These are phyloP conservation scores for Cromileptes altivelis DNA, from an alignment of 2,113 vertebrate species.

Conservation along the genomic window DNA sequence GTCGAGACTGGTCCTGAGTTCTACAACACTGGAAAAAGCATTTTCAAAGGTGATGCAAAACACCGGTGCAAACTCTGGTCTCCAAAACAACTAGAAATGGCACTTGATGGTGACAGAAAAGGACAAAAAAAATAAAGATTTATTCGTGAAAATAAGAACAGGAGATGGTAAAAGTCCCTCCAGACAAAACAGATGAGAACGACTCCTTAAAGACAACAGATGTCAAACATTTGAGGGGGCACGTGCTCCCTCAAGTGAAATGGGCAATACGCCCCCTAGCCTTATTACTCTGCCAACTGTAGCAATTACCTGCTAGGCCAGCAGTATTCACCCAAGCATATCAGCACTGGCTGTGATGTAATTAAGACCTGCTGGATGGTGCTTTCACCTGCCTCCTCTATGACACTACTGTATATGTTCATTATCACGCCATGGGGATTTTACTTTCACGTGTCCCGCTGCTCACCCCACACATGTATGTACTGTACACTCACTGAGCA, in stretches of 20 bases:
- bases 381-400: slow-evolving; percentile 54
- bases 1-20: too few species aligned
- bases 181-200: neutral
- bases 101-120: too few species aligned
- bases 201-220: neutral
- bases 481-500: neutral
- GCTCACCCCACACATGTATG: slow-evolving; percentile 8
- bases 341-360: slow-evolving; percentile 53
- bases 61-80: neutral
- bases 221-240: neutral
- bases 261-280: slow-evolving; percentile 3
- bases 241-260: slow-evolving; percentile 14
- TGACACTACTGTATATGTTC: slow-evolving; percentile 40
- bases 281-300: slow-evolving; percentile 34
- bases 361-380: slow-evolving; percentile 57
- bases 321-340: slow-evolving; percentile 54
- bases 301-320: slow-evolving; percentile 54
- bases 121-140: neutral
- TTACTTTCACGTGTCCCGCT: neutral
- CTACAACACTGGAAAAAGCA: neutral
- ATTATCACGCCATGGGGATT: slow-evolving; percentile 30
- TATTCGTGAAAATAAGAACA: neutral
- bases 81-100: neutral
- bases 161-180: neutral
- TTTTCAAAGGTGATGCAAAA: slow-evolving; percentile 1